Evolutionary conservation across 2,113 vertebrate genomes (phyloP).

Genomic region (Uria aalge): DNA sequence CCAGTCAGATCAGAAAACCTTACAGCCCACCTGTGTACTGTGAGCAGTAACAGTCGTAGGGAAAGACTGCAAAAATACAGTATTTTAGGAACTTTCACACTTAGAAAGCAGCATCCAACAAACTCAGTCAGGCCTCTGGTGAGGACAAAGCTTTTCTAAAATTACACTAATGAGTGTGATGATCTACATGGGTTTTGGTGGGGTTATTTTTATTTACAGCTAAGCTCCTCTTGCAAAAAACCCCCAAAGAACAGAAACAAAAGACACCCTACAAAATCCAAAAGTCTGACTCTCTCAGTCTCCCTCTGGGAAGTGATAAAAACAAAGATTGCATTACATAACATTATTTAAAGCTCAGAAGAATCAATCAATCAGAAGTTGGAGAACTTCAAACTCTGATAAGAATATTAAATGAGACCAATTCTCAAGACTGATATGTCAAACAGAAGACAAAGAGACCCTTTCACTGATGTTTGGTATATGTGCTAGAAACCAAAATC

Average conservation of each 20-base stretch:
- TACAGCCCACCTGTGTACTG: rapidly evolving
- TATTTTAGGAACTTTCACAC: background rate
- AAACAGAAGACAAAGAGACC: background rate
- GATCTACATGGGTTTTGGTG: background rate
- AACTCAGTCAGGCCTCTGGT: background rate
- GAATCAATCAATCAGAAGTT: background rate
- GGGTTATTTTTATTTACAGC: background rate
- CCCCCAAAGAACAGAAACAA: background rate
- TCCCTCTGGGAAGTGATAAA: background rate
- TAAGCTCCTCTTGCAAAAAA: background rate
- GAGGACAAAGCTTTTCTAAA: background rate
- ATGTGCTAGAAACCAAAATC: background rate
- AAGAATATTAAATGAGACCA: background rate
- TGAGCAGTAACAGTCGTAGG: background rate
- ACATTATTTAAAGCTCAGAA: background rate
- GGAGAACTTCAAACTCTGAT: background rate
- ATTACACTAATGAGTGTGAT: background rate
- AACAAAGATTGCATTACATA: background rate
- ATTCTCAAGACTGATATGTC: background rate
- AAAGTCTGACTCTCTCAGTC: background rate
- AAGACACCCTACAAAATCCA: background rate
- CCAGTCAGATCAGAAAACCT: no score
- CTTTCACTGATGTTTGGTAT: background rate
- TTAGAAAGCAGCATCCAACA: background rate
- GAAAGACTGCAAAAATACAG: background rate